Base-by-base conservation (phyloP, 2,797 vertebrate genomes). In the Sparidentex hasta region DNA sequence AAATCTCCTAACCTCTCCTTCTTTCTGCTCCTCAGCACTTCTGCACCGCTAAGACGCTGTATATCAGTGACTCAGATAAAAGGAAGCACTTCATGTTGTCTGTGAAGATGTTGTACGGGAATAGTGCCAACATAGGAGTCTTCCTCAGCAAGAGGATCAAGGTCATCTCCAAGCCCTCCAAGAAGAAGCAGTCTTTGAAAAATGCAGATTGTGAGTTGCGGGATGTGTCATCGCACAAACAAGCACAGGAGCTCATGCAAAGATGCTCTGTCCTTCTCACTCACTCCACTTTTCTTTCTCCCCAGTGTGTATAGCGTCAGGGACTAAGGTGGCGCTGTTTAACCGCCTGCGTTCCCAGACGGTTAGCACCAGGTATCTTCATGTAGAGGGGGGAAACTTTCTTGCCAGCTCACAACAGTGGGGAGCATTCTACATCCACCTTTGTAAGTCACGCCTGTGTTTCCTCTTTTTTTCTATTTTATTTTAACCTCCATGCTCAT, bases 11-110 rank as follows among this genome's bases (percentile, higher is more conserved):
- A 74, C 69, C 8, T 76, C 16, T 52, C 0, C 62, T 5, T 84
- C 67, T 68, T 20, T 46, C 43, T 21, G 6, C 16, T 9, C 13
- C 7, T 56, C 92, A 99, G 98, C 98, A 99, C 94, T 99, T 98
- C 96, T 99, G 98, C 94, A 98, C 98, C 58, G 98, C 98, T 65
- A 99, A 99, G 96, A 99, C 98, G 0, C 95, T 99, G 92, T 99
- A 98, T 90, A 99, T 99, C 96, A 99, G 97, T 38, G 98, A 99
- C 92, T 98, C 97, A 0, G 98, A 99, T 92, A 99, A 99, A 93
- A 96, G 98, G 91, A 99, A 99, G 92, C 98, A 99, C 96, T 99
- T 99, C 96, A 99, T 99, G 98, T 95, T 99, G 92, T 97, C 98
- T 0, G 98, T 99, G 71, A 99, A 98, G 95, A 99, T 99, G 98